These are phyloP conservation scores for Amphipyra tragopoginis DNA, from an alignment of 2,888 invertebrate species.

Conservation along the genomic window DNA sequence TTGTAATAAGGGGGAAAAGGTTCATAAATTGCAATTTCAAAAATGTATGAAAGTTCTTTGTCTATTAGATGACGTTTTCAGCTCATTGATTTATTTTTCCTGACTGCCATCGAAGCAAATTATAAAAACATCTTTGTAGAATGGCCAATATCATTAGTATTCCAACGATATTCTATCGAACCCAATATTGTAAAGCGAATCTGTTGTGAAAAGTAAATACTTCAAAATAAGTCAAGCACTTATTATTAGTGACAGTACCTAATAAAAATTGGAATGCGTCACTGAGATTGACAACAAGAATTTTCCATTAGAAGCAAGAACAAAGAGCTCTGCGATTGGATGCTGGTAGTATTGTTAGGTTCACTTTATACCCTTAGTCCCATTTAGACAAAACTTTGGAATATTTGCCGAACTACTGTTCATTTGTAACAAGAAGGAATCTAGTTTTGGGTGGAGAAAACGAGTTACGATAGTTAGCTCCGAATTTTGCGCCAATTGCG, in stretches of 20 bases:
- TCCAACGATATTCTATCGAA: too few species aligned
- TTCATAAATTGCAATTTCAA: too few species aligned
- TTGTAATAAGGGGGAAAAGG: too few species aligned
- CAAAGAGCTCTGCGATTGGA: conserved; percentile 5
- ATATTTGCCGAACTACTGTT: neutral
- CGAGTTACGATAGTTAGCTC: neutral
- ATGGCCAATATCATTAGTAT: conserved; percentile 13
- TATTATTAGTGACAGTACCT: conserved; percentile 8
- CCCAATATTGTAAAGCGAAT: conserved; percentile 2
- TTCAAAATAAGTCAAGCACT: conserved; percentile 24
- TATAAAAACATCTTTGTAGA: too few species aligned
- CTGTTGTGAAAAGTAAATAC: neutral
- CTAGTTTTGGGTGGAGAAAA: neutral
- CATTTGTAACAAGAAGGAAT: conserved; percentile 11
- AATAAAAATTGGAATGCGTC: conserved; percentile 9
- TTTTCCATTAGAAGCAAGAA: conserved; percentile 16
- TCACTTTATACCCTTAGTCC: conserved; percentile 9
- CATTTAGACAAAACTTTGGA: neutral
- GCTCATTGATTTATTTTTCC: too few species aligned
- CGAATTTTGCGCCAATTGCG: neutral
- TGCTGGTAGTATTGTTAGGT: conserved; percentile 9
- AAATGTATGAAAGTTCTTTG: too few species aligned
- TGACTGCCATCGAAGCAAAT: too few species aligned
- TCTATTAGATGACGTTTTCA: too few species aligned
- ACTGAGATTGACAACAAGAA: conserved; percentile 6